Conservation (phyloP, 2,888 invertebrate genomes). For the Apodemia duryi region DNA sequence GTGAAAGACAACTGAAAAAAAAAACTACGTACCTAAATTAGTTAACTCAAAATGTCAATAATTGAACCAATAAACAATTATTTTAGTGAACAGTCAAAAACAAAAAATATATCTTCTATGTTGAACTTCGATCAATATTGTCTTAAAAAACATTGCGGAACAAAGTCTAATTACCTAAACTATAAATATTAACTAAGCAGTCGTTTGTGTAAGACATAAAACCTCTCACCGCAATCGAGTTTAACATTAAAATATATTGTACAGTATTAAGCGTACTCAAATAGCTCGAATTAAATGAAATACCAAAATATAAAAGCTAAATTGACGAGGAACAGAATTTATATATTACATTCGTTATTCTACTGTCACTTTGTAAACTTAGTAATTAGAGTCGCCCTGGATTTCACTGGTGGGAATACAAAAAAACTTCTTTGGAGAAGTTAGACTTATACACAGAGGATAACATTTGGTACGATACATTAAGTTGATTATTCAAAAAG, state of each 20-base stretch:
- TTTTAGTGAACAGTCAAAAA: slow-evolving; percentile 18
- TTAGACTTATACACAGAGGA: too few species aligned
- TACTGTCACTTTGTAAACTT: slow-evolving; percentile 22
- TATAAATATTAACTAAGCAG: slow-evolving; percentile 73
- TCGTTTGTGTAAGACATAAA: slow-evolving; percentile 71
- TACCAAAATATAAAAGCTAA: slow-evolving; percentile 49
- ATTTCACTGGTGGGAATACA: too few species aligned
- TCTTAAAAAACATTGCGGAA: slow-evolving; percentile 12
- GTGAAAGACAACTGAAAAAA: too few species aligned
- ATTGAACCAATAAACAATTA: slow-evolving; percentile 5
- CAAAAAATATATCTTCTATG: slow-evolving; percentile 21
- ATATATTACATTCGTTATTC: slow-evolving; percentile 35
- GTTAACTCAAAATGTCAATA: slow-evolving; percentile 2
- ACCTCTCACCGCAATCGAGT: slow-evolving; percentile 48
- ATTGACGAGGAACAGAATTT: slow-evolving; percentile 58
- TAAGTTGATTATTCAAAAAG: too few species aligned
- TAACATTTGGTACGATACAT: too few species aligned
- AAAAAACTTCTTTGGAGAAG: too few species aligned
- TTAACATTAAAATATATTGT: slow-evolving; percentile 55
- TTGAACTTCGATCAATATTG: slow-evolving; percentile 13
- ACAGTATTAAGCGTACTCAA: slow-evolving; percentile 74
- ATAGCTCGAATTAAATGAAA: slow-evolving; percentile 58
- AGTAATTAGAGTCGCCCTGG: slow-evolving; percentile 19
- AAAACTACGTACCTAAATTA: neutral
- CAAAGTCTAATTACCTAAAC: slow-evolving; percentile 18